Evolutionary conservation across 2,888 invertebrate genomes (phyloP).

Genomic region (Matsumyia berberina): DNA sequence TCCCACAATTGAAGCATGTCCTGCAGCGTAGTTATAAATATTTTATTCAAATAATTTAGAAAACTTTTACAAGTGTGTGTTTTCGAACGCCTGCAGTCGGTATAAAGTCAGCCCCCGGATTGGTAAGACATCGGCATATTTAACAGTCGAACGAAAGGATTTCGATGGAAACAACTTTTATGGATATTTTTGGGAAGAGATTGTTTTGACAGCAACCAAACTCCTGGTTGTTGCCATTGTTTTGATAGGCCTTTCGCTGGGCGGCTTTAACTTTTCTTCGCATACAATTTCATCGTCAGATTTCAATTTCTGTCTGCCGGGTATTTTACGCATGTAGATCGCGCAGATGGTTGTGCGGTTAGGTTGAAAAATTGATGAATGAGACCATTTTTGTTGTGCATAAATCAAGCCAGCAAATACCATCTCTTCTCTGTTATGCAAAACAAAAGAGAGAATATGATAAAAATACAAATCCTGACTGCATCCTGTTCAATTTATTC

Average conservation of each 20-base stretch:
- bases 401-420: not conserved
- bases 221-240: not conserved
- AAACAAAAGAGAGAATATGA: not conserved
- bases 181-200: not conserved
- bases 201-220: not conserved
- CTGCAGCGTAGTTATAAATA: constrained; percentile 40
- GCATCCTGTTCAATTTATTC: constrained; percentile 52
- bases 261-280: not conserved
- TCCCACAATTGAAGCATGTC: constrained; percentile 30
- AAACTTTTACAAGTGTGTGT: constrained; percentile 22
- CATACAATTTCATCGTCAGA: not conserved
- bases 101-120: not conserved
- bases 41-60: constrained; percentile 35
- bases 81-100: constrained; percentile 5
- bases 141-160: not conserved
- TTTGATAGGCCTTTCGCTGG: not conserved
- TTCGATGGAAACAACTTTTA: not conserved
- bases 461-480: not conserved
- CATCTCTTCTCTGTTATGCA: no score
- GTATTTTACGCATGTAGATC: not conserved
- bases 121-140: not conserved
- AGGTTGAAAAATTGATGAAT: not conserved
- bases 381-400: no score
- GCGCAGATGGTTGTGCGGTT: no score
- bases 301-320: not conserved